Evolutionary conservation across 2,113 vertebrate species (phyloP), one percentile per base, ranked within the genome.

Genomic region (Ramphastos sulfuratus): DNA sequence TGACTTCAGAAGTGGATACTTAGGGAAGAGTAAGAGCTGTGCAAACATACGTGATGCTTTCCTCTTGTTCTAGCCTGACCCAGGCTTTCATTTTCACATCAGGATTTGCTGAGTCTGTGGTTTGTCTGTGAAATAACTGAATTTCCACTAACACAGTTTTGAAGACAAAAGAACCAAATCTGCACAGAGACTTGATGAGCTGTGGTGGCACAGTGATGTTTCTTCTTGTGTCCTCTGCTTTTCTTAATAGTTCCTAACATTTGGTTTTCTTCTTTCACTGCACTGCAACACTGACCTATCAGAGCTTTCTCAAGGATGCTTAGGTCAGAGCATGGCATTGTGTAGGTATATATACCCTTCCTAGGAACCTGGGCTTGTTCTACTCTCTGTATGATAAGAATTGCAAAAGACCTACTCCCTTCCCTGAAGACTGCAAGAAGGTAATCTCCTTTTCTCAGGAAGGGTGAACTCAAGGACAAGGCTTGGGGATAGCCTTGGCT

Each of bases 21-120:
- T 75, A 46, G 37, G 58, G 48, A 56, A 56, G 30, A 91, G 21
- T 64, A 82, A 39, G 10, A 64, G 35, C 12, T 71, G 7, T 70
- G n/a, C 30, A 72, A 18, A 48, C 4, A 3, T 2, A 8, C 1
- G 4, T 0, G 0, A 19, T 64, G 18, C 24, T 89, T 74, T 77
- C 35, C n/a, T 55, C 7, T 18, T 70, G 42, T 17, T 76, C 35
- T 64, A 37, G 37, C 37, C 37, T 9, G 12, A 60, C 33, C 25
- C 61, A 52, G 24, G 35, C 15, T 61, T 39, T 75, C 19, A 48
- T 59, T 90, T 71, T 83, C 48, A 50, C 27, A 14, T 75, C 23
- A 28, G 42, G 23, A 7, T 69, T 92, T 85, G 52, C 25, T 4
- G 11, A 75, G 63, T 50, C 27, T 39, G 25, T 63, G 54, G n/a